Conservation (phyloP, 2,888 invertebrate genomes). For the Micoletzkya japonica region DNA sequence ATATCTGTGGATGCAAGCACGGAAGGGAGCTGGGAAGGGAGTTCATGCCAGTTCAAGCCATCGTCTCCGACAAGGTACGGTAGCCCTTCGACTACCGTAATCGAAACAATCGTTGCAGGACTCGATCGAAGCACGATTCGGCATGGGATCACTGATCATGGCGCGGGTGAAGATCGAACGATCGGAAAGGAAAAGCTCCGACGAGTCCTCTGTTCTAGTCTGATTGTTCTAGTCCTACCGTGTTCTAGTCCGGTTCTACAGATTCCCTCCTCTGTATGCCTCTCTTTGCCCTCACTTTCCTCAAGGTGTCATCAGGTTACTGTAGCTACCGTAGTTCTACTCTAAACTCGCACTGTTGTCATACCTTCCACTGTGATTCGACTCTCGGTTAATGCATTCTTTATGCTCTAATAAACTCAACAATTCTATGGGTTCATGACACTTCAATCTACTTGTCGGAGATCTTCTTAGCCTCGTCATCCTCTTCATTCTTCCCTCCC, state of each 20-base stretch:
- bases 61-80: conserved; percentile 15
- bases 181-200: not conserved
- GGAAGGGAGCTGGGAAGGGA: conserved; percentile 9
- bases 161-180: conserved; percentile 40
- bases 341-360: no score
- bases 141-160: conserved; percentile 47
- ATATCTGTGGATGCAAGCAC: conserved; percentile 12
- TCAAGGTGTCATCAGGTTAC: no score
- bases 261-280: not conserved
- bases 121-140: conserved; percentile 30
- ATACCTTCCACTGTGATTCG: no score
- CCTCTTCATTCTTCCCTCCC: not conserved
- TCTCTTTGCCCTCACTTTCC: no score
- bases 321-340: no score
- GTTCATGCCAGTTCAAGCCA: conserved; percentile 7
- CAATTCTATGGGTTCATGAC: not conserved
- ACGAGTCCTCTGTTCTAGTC: conserved; percentile 7
- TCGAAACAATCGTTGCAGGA: not conserved
- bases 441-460: not conserved
- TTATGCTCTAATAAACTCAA: conserved; percentile 5
- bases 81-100: not conserved
- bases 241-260: not conserved
- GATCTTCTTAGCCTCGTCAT: not conserved
- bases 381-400: no score
- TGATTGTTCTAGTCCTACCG: conserved; percentile 18